Conservation (phyloP, 2,888 invertebrate species). For the Trachelus iudaicus region DNA sequence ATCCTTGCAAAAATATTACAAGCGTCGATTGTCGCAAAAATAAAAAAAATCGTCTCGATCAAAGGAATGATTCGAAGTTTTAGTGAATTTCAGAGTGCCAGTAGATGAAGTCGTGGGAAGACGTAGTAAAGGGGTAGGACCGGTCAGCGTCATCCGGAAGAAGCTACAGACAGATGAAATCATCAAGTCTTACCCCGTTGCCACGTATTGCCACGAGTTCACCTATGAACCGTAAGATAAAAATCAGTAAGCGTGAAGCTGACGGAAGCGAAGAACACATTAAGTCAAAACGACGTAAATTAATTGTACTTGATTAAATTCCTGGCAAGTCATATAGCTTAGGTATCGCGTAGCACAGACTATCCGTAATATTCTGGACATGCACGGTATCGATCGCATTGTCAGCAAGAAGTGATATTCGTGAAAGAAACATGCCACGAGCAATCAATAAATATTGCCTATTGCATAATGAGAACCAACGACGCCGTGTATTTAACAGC, state of each 20-base stretch:
- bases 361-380: background rate
- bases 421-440: background rate
- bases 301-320: background rate
- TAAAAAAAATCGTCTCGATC: background rate
- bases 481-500: background rate
- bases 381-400: background rate
- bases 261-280: background rate
- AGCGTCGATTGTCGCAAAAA: background rate
- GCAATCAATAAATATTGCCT: background rate
- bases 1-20: too few species aligned
- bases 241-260: background rate
- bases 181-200: too few species aligned
- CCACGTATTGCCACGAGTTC: too few species aligned
- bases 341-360: background rate
- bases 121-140: too few species aligned
- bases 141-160: too few species aligned
- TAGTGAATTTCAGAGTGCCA: background rate
- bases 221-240: background rate
- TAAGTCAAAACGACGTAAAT: background rate
- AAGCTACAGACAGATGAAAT: too few species aligned
- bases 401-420: background rate
- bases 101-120: background rate
- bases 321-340: background rate
- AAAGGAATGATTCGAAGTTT: background rate
- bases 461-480: background rate